Evolutionary conservation across 2,888 invertebrate species (phyloP), one percentile per base, ranked within the genome.

Genomic region (Tachina lurida): DNA sequence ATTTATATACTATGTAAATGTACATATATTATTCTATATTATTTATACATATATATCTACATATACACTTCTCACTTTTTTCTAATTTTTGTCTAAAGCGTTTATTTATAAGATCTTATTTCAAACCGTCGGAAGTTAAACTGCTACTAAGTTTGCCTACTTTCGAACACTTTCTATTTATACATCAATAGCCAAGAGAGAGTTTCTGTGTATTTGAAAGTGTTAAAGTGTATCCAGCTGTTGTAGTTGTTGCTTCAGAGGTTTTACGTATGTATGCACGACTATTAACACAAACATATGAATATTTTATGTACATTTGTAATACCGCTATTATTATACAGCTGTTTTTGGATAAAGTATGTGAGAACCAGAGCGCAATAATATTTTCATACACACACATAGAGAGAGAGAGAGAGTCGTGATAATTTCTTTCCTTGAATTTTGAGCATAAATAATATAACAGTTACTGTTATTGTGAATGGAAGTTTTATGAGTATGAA

Each of bases 121-220:
- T 74, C 15, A 70, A 74, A 65, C 75, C 63, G 58, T 71, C 75
- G 79, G 65, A 81, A 80, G 80, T 84, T 73, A 39, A 84, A 62
- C 84, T 81, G 84, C 80, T 73, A 84, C 84, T 84, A 62, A 84
- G 56, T 77, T 84, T 81, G 54, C 49, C 76, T 77, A 13, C 47
- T 17, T 60, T 81, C 76, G 47, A 39, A 77, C 80, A 81, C 52
- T 77, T 73, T 15, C 19, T 84, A 81, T 84, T 84, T 81, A 81
- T 81, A 75, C 60, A 13, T n/a, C 56, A 45, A 47, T 12, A 47
- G 39, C 19, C 13, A 52, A 31, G 31, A 62, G 70, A 78, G 22
- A 31, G 22, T 22, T 68, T 58, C 19, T 39, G 8, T 62, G 10
- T 41, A 17, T 15, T n/a, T 1, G 7, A 58, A 58, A 15, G 31